Evolutionary conservation across 92 coral and sea anemone species (phyloP).

Genomic region (Hydrozoanthus gracilis): DNA sequence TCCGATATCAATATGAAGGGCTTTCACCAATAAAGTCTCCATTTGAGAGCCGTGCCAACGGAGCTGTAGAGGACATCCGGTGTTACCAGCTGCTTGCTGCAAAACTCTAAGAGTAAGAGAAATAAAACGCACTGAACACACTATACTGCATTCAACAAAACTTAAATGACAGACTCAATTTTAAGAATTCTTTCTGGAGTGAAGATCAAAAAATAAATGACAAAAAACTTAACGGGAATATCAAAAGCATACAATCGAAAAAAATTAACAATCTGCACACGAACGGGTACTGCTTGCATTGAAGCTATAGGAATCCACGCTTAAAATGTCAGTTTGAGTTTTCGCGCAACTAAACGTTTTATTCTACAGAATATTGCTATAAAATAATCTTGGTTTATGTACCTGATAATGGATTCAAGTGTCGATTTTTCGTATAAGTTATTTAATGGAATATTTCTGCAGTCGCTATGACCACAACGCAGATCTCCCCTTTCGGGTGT

Average conservation of each 20-base stretch:
- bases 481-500: not conserved
- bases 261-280: too few species aligned
- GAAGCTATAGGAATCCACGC: too few species aligned
- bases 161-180: too few species aligned
- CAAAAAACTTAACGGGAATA: too few species aligned
- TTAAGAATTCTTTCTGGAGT: too few species aligned
- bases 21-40: constrained; percentile 19
- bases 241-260: too few species aligned
- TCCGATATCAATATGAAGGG: constrained; percentile 33
- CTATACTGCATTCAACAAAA: too few species aligned
- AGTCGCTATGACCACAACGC: not conserved
- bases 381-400: not conserved
- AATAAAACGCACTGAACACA: not conserved
- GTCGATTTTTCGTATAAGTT: constrained; percentile 7
- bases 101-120: constrained; percentile 25
- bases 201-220: too few species aligned
- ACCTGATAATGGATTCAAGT: constrained; percentile 43
- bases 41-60: constrained; percentile 35
- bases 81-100: constrained; percentile 36
- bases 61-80: constrained; percentile 29
- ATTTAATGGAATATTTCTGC: not conserved
- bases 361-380: not conserved
- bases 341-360: not conserved
- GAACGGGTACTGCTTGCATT: too few species aligned
- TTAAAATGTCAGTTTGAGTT: not conserved